Evolutionary conservation across 2,888 invertebrate genomes (phyloP).

Genomic region (Cataglyphis cursor): DNA sequence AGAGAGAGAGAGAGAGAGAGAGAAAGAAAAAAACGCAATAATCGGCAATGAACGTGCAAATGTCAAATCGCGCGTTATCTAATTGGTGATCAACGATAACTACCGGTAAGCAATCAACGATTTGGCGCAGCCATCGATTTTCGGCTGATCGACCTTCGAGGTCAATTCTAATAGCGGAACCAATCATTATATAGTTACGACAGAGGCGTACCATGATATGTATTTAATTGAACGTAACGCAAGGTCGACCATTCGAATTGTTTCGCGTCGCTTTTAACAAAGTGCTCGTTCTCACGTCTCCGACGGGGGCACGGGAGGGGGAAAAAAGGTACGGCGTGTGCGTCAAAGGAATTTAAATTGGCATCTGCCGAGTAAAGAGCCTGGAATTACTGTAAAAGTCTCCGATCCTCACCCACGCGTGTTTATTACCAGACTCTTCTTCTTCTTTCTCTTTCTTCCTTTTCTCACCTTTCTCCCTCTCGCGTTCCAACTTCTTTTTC

Average conservation of each 20-base stretch:
- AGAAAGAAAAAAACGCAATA: neutral
- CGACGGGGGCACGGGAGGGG: constrained; percentile 26
- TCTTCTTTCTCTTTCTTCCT: constrained; percentile 35
- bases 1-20: neutral
- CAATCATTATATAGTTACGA: constrained; percentile 21
- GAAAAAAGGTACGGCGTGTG: constrained; percentile 68
- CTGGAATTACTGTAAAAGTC: constrained; percentile 81
- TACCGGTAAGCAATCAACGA: constrained; percentile 3
- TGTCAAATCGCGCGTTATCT: constrained; percentile 19
- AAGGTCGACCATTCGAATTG: constrained; percentile 12
- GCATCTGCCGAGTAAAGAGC: constrained; percentile 77
- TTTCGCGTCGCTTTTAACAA: constrained; percentile 42
- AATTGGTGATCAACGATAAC: constrained; percentile 12
- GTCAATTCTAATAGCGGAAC: constrained; percentile 20
- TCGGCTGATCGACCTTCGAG: neutral
- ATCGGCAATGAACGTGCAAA: constrained; percentile 2
- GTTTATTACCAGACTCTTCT: constrained; percentile 78
- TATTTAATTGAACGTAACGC: constrained; percentile 43
- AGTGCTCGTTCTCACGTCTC: constrained; percentile 57
- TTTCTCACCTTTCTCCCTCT: constrained; percentile 24
- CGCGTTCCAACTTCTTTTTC: constrained; percentile 1
- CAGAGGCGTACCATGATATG: constrained; percentile 27
- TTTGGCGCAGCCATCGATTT: constrained; percentile 18
- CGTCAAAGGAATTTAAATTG: constrained; percentile 82
- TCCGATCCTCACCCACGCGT: constrained; percentile 81